These are phyloP conservation scores for Halichondria panicea DNA, from an alignment of 37 sponge, comb jelly and placozoan genomes.

Conservation along the genomic window DNA sequence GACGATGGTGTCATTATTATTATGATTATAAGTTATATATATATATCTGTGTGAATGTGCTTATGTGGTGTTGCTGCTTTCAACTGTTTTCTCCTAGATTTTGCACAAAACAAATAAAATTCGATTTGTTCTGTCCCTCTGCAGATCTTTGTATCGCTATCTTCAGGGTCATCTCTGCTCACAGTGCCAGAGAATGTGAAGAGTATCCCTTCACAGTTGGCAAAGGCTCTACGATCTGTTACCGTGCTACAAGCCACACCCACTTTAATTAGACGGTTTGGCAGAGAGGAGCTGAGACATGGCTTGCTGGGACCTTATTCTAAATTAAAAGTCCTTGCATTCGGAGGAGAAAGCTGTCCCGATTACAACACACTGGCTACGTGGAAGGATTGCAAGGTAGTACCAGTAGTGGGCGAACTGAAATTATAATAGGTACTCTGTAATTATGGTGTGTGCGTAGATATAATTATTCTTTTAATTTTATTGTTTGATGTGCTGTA, in stretches of 20 bases:
- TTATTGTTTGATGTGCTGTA: neutral
- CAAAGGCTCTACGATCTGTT: slow-evolving; percentile 29
- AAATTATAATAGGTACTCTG: neutral
- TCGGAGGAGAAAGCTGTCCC: slow-evolving; percentile 91
- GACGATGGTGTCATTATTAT: neutral
- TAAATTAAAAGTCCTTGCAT: slow-evolving; percentile 71
- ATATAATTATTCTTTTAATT: neutral
- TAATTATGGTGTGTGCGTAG: too few species aligned
- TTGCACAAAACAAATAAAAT: neutral
- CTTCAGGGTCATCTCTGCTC: slow-evolving; percentile 64
- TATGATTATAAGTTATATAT: too few species aligned
- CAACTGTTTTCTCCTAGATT: neutral
- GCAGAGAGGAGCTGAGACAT: neutral
- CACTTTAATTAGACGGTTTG: slow-evolving; percentile 38
- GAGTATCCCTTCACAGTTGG: slow-evolving; percentile 37
- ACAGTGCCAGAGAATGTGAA: slow-evolving; percentile 63
- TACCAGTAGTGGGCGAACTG: neutral
- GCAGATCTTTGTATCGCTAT: slow-evolving; percentile 82
- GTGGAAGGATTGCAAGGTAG: slow-evolving; percentile 60
- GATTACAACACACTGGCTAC: slow-evolving; percentile 1
- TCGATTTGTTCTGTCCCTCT: neutral
- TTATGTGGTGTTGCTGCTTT: neutral
- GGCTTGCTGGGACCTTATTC: slow-evolving; percentile 50
- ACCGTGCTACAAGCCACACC: slow-evolving; percentile 82
- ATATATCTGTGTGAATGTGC: too few species aligned